A percentile compares a stretch with the other conserved stretches of the same genome.
Evolutionary conservation across 1,140 invertebrate species (phyloP).

Genomic region (Listronotus bonariensis): DNA sequence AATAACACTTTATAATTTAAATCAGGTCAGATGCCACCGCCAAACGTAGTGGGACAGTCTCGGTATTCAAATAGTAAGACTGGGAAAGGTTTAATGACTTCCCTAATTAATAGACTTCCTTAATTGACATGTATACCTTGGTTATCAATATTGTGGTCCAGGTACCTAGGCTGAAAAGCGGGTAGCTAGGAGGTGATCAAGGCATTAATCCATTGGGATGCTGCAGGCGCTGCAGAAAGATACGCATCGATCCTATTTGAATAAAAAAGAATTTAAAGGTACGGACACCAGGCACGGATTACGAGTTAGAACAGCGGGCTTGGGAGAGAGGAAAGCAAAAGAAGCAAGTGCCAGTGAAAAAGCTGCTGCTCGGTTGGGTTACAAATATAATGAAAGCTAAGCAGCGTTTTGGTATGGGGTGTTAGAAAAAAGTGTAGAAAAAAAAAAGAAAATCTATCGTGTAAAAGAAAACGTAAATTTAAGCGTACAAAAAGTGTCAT

Average conservation of each 20-base stretch:
- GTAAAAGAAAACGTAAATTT: too few species aligned
- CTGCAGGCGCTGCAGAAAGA: constrained; percentile 40
- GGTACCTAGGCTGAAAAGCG: constrained; percentile 39
- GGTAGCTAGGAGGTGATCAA: constrained; percentile 35
- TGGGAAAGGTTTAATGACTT: too few species aligned
- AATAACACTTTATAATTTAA: too few species aligned
- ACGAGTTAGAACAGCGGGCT: constrained; percentile 51
- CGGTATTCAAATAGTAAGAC: too few species aligned
- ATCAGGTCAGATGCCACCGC: too few species aligned
- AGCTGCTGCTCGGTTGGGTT: constrained; percentile 36
- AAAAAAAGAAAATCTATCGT: too few species aligned
- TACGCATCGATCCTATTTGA: constrained; percentile 45
- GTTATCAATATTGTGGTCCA: constrained; percentile 44
- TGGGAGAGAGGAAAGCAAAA: constrained; percentile 51
- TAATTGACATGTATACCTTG: constrained; percentile 38
- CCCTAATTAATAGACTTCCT: constrained; percentile 45
- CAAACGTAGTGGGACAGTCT: too few species aligned
- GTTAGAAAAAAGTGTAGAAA: too few species aligned
- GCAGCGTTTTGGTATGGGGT: too few species aligned
- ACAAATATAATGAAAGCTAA: background rate
- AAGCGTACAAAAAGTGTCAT: too few species aligned
- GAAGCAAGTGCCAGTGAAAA: constrained; percentile 51
- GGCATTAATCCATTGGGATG: constrained; percentile 45
- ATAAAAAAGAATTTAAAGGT: constrained; percentile 48
- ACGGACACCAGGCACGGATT: constrained; percentile 54